These are phyloP conservation scores for Drosophila sturtevanti DNA, from an alignment of 1,140 invertebrate genomes.

Conservation along the genomic window DNA sequence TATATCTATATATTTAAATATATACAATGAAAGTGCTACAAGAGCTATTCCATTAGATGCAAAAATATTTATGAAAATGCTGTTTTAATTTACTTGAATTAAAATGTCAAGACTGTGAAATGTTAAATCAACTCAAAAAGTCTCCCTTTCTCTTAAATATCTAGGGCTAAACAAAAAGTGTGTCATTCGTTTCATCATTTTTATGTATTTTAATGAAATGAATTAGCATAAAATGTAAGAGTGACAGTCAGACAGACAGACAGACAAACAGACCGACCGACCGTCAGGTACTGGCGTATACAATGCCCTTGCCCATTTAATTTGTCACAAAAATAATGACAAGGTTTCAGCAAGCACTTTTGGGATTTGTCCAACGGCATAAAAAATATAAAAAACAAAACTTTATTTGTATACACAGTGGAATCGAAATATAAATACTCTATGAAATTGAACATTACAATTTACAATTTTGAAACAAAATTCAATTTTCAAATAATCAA, in stretches of 20 bases:
- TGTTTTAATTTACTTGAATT: slow-evolving; percentile 38
- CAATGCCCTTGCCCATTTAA: slow-evolving; percentile 59
- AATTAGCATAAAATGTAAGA: slow-evolving; percentile 76
- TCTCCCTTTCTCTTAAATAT: neutral
- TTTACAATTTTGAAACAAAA: no score
- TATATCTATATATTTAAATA: no score
- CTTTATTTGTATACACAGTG: neutral
- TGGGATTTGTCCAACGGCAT: slow-evolving; percentile 52
- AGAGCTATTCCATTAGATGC: slow-evolving; percentile 1
- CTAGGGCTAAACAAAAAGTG: slow-evolving; percentile 48
- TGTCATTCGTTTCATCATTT: slow-evolving; percentile 65
- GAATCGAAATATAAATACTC: neutral
- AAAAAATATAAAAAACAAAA: slow-evolving; percentile 9
- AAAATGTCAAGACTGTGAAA: slow-evolving; percentile 61
- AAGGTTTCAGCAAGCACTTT: slow-evolving; percentile 74
- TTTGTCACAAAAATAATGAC: slow-evolving; percentile 73
- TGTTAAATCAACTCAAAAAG: slow-evolving; percentile 41
- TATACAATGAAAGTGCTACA: no score
- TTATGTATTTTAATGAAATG: slow-evolving; percentile 74
- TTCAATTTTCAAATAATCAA: no score
- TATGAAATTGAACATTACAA: neutral
- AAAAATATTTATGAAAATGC: slow-evolving; percentile 2
- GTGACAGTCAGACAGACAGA: slow-evolving; percentile 66
- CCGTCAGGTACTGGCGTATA: neutral
- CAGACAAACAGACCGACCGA: neutral